These are phyloP conservation scores for Ceryle rudis DNA, from an alignment of 2,797 vertebrate species.

Conservation along the genomic window DNA sequence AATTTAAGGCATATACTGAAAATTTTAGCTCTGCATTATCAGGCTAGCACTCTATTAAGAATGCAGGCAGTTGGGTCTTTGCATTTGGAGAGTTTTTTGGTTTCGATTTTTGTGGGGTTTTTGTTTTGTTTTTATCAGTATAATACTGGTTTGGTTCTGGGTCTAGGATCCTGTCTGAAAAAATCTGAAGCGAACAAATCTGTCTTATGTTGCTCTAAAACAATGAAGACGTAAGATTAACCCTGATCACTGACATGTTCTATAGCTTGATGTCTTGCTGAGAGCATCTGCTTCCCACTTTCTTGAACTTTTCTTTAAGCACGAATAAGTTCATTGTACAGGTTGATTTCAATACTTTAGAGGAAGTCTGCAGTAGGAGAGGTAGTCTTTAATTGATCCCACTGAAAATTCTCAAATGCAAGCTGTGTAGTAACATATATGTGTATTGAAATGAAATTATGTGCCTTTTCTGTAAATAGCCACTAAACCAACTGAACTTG, in stretches of 20 bases:
- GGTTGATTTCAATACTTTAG: not conserved
- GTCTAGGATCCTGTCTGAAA: not conserved
- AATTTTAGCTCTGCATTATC: not conserved
- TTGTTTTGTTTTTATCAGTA: not conserved
- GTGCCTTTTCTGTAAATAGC: constrained; percentile 6
- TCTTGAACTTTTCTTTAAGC: not conserved
- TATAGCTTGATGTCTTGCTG: not conserved
- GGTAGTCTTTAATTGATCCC: not conserved
- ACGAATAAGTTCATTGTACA: not conserved
- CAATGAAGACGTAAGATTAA: not conserved
- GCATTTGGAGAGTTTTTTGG: not conserved
- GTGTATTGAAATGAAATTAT: constrained; percentile 30
- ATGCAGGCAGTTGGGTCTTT: not conserved
- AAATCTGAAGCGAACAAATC: not conserved
- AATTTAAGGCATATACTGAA: not conserved
- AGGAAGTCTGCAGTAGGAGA: not conserved
- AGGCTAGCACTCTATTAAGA: not conserved
- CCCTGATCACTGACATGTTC: not conserved
- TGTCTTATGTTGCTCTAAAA: not conserved
- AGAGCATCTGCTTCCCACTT: not conserved
- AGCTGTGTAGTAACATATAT: not conserved
- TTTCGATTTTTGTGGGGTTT: too few relatives aligned
- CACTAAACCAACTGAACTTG: not conserved
- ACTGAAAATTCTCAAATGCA: constrained; percentile 6
- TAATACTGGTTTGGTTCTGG: not conserved